A percentile compares a stretch with the other conserved stretches of the same genome.
Conservation (phyloP, 1,140 invertebrate species). For the Pinna nobilis region DNA sequence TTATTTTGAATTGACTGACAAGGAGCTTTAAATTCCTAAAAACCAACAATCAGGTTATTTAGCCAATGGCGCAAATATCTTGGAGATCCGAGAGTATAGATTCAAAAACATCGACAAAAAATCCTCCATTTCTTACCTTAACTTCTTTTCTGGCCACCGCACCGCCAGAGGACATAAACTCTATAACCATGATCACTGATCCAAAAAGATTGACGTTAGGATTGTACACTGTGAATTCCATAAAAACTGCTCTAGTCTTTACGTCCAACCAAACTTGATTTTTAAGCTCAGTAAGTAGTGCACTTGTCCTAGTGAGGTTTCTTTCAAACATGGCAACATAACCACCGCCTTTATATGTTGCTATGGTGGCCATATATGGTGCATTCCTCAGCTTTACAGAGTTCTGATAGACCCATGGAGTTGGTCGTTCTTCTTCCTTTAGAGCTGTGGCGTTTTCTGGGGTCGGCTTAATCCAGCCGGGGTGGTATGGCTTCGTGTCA, state of each 20-base stretch:
- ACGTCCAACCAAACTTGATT: slow-evolving; percentile 75
- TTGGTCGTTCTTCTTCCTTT: slow-evolving; percentile 48
- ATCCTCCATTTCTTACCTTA: slow-evolving; percentile 62
- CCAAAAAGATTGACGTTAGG: slow-evolving; percentile 73
- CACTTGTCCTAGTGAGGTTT: slow-evolving; percentile 48
- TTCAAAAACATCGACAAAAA: neutral
- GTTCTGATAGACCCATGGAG: slow-evolving; percentile 70
- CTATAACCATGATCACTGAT: slow-evolving; percentile 61
- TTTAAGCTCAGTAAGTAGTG: slow-evolving; percentile 47
- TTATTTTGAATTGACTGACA: too few species aligned
- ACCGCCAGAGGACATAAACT: slow-evolving; percentile 64
- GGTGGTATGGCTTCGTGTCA: slow-evolving; percentile 70
- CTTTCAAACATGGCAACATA: slow-evolving; percentile 65
- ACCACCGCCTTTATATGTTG: slow-evolving; percentile 73
- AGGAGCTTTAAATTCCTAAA: too few species aligned
- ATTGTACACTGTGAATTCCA: slow-evolving; percentile 79
- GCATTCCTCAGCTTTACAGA: slow-evolving; percentile 66
- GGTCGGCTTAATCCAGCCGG: slow-evolving; percentile 59
- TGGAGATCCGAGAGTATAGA: neutral
- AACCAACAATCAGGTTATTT: too few species aligned
- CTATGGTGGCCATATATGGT: slow-evolving; percentile 68
- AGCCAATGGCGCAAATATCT: too few species aligned
- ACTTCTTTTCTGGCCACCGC: slow-evolving; percentile 64
- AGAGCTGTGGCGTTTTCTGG: slow-evolving; percentile 47
- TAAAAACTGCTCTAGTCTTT: slow-evolving; percentile 76